Evolutionary conservation across 2,888 invertebrate species (phyloP).

Genomic region (Bimastos eiseni): DNA sequence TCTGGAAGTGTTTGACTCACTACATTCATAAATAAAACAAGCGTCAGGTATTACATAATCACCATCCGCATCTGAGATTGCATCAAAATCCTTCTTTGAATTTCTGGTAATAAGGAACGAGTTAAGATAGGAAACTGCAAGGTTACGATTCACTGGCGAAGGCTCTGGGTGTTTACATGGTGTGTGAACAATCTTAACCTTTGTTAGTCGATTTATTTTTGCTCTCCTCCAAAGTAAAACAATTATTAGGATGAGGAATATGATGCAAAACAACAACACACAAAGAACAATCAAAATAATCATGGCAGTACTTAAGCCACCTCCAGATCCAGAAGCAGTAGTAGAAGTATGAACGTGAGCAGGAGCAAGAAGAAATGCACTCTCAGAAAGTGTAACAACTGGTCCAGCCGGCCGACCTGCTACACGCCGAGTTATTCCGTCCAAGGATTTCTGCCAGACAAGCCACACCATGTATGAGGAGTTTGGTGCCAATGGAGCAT

Average conservation of each 20-base stretch:
- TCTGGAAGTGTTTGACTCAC: neutral
- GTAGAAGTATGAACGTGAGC: neutral
- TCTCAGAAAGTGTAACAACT: neutral
- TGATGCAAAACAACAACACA: neutral
- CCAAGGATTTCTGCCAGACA: slow-evolving; percentile 73
- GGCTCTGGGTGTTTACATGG: neutral
- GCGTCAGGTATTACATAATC: slow-evolving; percentile 6
- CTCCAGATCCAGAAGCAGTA: neutral
- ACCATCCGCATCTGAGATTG: neutral
- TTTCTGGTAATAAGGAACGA: neutral
- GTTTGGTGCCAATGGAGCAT: slow-evolving; percentile 73
- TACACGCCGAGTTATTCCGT: slow-evolving; percentile 70
- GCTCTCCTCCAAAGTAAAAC: neutral
- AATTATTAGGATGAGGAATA: neutral
- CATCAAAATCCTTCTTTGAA: neutral
- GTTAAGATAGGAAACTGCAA: neutral
- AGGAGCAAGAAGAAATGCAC: too few species aligned
- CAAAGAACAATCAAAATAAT: neutral
- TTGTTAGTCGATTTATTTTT: neutral
- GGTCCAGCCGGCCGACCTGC: slow-evolving; percentile 53
- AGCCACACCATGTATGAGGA: slow-evolving; percentile 71
- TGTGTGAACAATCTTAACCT: neutral
- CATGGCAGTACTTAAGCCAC: neutral
- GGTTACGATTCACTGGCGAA: neutral
- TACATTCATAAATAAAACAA: neutral